Evolutionary conservation across 2,888 invertebrate species (phyloP).

Genomic region (Bursaphelenchus okinawaensis): DNA sequence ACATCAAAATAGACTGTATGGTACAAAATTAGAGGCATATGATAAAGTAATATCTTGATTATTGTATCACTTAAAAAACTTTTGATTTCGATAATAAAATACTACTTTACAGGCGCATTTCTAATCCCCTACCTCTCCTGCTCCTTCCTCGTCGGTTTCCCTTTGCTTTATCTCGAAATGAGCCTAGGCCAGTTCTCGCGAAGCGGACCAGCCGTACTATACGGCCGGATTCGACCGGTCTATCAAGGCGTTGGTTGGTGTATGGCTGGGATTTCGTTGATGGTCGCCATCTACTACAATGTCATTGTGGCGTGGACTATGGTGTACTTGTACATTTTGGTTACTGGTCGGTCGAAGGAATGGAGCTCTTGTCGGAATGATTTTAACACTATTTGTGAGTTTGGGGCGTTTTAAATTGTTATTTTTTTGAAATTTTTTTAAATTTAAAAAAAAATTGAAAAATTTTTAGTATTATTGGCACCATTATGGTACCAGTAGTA

Average conservation of each 20-base stretch:
- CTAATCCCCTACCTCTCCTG: constrained; percentile 58
- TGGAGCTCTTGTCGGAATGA: constrained; percentile 33
- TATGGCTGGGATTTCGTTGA: constrained; percentile 85
- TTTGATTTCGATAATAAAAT: background rate
- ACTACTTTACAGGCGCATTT: constrained; percentile 42
- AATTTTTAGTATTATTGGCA: background rate
- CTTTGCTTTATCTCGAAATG: constrained; percentile 58
- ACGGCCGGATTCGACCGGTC: constrained; percentile 34
- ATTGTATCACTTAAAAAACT: background rate
- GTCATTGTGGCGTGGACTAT: constrained; percentile 45
- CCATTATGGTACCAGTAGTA: background rate
- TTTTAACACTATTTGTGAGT: constrained; percentile 35
- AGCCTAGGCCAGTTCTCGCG: constrained; percentile 56
- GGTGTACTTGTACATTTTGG: constrained; percentile 35
- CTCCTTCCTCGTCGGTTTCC: constrained; percentile 58
- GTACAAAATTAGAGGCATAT: too few relatives aligned
- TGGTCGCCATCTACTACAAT: constrained; percentile 65
- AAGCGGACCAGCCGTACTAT: constrained; percentile 31
- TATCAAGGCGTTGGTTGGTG: constrained; percentile 72
- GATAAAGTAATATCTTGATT: too few relatives aligned
- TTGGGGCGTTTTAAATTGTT: background rate
- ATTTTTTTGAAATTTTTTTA: background rate
- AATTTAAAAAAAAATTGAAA: background rate
- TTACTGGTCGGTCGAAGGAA: constrained; percentile 27
- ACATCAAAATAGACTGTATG: too few relatives aligned